A percentile compares a stretch with the other conserved stretches of the same genome.
These are phyloP conservation scores for Leptogaster cylindrica DNA, from an alignment of 2,888 invertebrate genomes.

Conservation along the genomic window DNA sequence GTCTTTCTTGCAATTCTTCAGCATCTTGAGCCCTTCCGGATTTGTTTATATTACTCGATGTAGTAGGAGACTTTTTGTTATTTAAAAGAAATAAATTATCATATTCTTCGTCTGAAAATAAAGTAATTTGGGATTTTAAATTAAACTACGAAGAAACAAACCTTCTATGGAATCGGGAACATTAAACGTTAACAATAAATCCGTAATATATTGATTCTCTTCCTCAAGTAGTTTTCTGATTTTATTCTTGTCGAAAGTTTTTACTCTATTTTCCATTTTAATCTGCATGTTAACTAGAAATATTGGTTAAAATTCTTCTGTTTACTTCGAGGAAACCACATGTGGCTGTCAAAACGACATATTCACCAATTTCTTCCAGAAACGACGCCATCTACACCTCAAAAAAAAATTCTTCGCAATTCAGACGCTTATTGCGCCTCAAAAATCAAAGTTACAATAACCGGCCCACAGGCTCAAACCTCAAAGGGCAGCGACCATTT, in stretches of 20 bases:
- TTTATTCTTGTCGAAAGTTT: constrained; percentile 46
- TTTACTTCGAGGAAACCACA: constrained; percentile 1
- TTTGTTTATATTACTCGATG: constrained; percentile 38
- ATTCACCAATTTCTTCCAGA: no score
- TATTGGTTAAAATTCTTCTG: background rate
- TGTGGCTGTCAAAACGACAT: background rate
- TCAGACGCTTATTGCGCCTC: no score
- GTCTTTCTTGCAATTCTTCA: constrained; percentile 54
- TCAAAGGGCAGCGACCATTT: no score
- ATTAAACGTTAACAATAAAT: constrained; percentile 55
- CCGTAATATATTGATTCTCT: constrained; percentile 54
- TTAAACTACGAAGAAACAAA: constrained; percentile 46
- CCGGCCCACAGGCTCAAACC: no score
- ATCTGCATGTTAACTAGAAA: background rate
- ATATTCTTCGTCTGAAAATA: constrained; percentile 48
- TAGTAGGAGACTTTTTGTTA: constrained; percentile 49
- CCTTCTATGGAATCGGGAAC: constrained; percentile 59
- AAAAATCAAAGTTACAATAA: no score
- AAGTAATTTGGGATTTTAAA: background rate
- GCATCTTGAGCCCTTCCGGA: constrained; percentile 43
- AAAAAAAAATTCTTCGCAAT: no score
- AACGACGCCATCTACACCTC: no score
- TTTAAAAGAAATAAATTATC: no score
- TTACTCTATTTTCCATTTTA: constrained; percentile 32
- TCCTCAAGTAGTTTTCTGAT: constrained; percentile 46